Conservation (phyloP, 2,113 vertebrate species). For the Todiramphus chloris region DNA sequence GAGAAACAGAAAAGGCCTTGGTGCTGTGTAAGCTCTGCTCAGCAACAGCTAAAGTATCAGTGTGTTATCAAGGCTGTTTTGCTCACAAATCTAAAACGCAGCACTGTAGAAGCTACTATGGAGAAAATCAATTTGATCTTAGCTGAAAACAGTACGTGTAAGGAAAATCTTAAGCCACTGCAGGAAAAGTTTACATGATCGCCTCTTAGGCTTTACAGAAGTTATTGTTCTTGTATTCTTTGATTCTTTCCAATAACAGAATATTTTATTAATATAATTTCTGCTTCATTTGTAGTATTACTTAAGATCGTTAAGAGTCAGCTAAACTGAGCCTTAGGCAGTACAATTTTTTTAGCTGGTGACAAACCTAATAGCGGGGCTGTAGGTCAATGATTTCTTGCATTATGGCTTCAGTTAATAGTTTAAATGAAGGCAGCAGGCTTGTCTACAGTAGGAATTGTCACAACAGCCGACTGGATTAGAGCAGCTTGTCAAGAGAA, state of each 20-base stretch:
- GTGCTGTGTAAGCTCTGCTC: background rate
- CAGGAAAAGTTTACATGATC: background rate
- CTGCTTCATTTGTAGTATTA: background rate
- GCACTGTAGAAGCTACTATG: background rate
- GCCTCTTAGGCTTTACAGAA: background rate
- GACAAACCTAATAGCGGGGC: background rate
- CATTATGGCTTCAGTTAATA: background rate
- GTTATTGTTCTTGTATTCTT: background rate
- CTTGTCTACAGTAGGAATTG: background rate
- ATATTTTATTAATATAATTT: background rate
- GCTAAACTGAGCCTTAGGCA: background rate
- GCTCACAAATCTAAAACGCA: background rate
- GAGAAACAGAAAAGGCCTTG: background rate
- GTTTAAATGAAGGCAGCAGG: background rate
- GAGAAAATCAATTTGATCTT: background rate
- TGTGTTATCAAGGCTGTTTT: background rate
- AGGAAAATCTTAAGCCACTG: background rate
- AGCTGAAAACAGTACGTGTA: background rate
- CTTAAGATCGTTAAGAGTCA: background rate
- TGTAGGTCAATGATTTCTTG: background rate
- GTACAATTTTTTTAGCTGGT: background rate
- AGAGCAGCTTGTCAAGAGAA: background rate
- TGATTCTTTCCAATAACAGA: background rate
- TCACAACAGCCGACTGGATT: background rate
- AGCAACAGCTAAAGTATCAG: background rate